A percentile compares a stretch with the other conserved stretches of the same genome.
Evolutionary conservation across 2,113 vertebrate species (phyloP).

Genomic region (Upupa epops): DNA sequence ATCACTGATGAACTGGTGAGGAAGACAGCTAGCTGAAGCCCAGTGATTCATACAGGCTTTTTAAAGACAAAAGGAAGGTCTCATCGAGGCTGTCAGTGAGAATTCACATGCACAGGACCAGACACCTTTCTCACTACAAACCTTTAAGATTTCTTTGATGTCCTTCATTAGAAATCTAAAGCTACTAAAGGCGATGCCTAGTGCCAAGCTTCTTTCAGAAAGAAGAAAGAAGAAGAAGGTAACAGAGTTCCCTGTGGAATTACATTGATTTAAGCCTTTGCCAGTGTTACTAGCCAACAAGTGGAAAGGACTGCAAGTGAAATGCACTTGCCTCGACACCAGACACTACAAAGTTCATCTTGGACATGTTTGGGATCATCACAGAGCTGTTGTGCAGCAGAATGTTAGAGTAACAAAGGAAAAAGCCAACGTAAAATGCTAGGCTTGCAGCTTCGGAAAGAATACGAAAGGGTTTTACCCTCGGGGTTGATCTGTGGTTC

Average conservation of each 20-base stretch:
- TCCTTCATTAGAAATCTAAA: neutral
- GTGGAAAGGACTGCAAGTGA: neutral
- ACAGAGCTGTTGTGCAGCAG: neutral
- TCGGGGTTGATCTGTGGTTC: conserved; percentile 92
- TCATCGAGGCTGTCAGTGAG: neutral
- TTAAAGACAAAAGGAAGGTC: neutral
- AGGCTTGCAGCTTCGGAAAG: neutral
- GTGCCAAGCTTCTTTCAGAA: neutral
- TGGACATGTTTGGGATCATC: neutral
- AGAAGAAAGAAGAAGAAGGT: neutral
- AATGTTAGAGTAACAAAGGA: neutral
- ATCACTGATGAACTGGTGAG: neutral
- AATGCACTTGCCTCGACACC: neutral
- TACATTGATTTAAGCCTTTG: neutral
- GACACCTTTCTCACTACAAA: neutral
- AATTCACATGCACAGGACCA: neutral
- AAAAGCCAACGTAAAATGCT: neutral
- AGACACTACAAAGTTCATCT: neutral
- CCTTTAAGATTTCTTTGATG: neutral
- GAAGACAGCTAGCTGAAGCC: neutral
- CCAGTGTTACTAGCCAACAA: neutral
- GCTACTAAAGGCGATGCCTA: neutral
- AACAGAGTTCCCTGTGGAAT: neutral
- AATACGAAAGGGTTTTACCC: conserved; percentile 72
- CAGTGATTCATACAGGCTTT: neutral